Evolutionary conservation across 2,888 invertebrate genomes (phyloP).

Genomic region (Nephrotoma flavescens): DNA sequence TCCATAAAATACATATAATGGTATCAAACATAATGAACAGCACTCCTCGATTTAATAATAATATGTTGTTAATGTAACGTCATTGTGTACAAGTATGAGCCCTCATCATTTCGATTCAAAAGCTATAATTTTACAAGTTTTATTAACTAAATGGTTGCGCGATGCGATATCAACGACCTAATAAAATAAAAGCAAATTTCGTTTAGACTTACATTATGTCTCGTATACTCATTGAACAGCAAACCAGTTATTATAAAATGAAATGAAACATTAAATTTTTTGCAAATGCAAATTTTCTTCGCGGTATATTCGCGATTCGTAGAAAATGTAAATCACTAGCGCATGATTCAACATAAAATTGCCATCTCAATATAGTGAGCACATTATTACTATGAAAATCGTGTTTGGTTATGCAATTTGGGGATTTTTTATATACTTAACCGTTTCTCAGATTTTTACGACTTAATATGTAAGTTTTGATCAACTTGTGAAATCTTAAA

Average conservation of each 20-base stretch:
- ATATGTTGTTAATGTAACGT: not conserved
- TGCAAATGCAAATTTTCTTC: not conserved
- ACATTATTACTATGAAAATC: not conserved
- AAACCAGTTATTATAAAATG: not conserved
- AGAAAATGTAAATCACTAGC: not conserved
- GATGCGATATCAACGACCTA: not conserved
- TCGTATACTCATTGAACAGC: not conserved
- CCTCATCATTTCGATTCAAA: not conserved
- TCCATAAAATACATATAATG: not conserved
- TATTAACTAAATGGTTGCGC: not conserved
- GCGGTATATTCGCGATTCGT: not conserved
- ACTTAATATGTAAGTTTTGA: not conserved
- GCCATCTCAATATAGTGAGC: not conserved
- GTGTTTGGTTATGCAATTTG: not conserved
- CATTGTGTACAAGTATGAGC: not conserved
- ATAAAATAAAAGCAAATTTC: not conserved
- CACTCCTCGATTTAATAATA: not conserved
- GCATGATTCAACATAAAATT: not conserved
- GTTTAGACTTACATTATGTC: no score
- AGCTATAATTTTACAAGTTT: not conserved
- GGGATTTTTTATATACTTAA: not conserved
- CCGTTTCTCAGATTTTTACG: not conserved
- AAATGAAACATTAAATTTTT: not conserved
- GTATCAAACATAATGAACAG: not conserved
- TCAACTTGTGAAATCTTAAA: not conserved